Evolutionary conservation across 2,888 invertebrate genomes (phyloP).

Genomic region (Platycheirus albimanus): DNA sequence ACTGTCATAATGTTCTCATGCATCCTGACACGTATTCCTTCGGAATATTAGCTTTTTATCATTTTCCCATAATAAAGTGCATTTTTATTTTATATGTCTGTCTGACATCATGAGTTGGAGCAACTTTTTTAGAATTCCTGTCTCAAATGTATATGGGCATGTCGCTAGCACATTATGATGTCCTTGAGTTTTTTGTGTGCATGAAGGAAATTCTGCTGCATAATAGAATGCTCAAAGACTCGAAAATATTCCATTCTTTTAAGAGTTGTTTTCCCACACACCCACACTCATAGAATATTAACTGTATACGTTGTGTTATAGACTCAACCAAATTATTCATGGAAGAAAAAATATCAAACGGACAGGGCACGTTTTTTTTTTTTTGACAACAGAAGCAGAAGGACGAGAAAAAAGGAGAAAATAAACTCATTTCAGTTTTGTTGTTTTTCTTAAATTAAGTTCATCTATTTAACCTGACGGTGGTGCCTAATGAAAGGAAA

Average conservation of each 20-base stretch:
- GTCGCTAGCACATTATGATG: background rate
- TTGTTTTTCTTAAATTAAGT: background rate
- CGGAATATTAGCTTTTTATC: background rate
- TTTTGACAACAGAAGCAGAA: background rate
- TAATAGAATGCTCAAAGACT: background rate
- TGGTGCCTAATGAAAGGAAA: constrained; percentile 16
- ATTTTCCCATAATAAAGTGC: background rate
- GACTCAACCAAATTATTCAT: constrained; percentile 16
- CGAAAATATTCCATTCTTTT: too few relatives aligned
- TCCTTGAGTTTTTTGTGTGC: background rate
- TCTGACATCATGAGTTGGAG: background rate
- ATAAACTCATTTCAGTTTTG: background rate
- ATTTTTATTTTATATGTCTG: constrained; percentile 12
- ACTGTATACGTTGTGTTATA: too few relatives aligned
- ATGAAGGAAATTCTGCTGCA: too few relatives aligned
- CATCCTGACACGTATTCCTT: background rate
- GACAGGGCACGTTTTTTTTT: background rate
- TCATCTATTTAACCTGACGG: constrained; percentile 11
- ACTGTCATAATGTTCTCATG: constrained; percentile 16
- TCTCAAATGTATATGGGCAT: background rate
- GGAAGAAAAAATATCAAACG: constrained; percentile 1
- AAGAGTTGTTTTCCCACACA: too few relatives aligned
- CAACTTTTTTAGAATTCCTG: background rate
- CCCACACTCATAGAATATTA: too few relatives aligned
- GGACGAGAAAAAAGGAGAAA: background rate